phyloP scores from a whole-genome alignment of 2,113 vertebrate species.

The Callocephalon fimbriatum region DNA sequence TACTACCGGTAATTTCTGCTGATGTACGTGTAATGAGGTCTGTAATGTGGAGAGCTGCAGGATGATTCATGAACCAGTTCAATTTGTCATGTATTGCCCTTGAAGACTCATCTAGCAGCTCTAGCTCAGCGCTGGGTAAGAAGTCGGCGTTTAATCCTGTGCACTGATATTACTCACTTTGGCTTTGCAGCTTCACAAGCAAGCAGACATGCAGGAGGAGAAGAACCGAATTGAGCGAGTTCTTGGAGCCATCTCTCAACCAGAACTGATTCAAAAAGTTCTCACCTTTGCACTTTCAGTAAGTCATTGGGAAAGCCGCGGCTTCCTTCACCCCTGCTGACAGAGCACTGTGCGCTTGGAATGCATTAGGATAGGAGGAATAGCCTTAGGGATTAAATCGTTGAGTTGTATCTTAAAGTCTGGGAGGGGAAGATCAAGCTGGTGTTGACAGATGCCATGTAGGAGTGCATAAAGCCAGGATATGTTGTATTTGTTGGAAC shows the following conservation, averaged over 20 bases:
- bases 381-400: fast-evolving
- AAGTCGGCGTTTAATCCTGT: fast-evolving
- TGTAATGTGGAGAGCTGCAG: fast-evolving
- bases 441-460: fast-evolving
- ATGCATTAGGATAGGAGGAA: not conserved
- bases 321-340: not conserved
- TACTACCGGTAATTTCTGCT: not conserved
- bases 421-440: fast-evolving
- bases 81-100: not conserved
- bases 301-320: constrained; percentile 1
- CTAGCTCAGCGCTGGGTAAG: not conserved
- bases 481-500: fast-evolving
- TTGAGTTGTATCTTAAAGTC: not conserved
- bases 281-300: constrained; percentile 97
- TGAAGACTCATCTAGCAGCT: not conserved
- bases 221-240: constrained; percentile 96
- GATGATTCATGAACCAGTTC: not conserved
- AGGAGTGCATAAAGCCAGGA: not conserved
- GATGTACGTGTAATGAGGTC: not conserved
- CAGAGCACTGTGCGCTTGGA: not conserved
- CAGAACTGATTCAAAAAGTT: constrained; percentile 97
- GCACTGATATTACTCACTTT: not conserved
- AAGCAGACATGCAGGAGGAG: constrained; percentile 99
- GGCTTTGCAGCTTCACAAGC: constrained; percentile 91
- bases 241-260: constrained; percentile 91